Conservation (phyloP, 2,113 vertebrate genomes). For the Pygoscelis adeliae region DNA sequence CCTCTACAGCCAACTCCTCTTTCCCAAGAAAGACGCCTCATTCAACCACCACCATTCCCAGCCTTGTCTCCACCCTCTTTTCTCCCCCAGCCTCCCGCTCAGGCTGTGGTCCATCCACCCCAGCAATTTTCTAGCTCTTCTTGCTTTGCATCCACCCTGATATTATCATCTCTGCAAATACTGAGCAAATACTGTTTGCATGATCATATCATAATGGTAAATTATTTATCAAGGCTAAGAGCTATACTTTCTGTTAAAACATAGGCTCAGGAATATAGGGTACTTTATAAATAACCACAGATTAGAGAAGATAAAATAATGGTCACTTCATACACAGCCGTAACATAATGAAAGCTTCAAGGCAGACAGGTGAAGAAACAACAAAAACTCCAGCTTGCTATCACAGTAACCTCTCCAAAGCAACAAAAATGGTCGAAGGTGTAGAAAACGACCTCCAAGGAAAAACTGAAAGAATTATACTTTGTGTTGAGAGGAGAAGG, state of each 20-base stretch:
- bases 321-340: neutral
- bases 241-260: constrained; percentile 10
- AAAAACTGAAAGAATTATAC: constrained; percentile 29
- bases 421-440: neutral
- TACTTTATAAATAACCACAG: constrained; percentile 18
- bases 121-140: neutral
- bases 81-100: neutral
- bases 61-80: neutral
- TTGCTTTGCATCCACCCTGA: neutral
- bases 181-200: neutral
- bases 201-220: neutral
- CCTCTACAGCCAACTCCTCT: neutral
- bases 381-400: constrained; percentile 25
- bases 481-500: neutral
- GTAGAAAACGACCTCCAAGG: constrained; percentile 28
- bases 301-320: constrained; percentile 37
- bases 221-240: constrained; percentile 44
- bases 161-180: neutral
- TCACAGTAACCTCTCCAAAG: constrained; percentile 5
- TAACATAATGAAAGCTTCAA: neutral
- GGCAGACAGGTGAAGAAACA: constrained; percentile 8
- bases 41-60: neutral
- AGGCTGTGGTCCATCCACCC: neutral
- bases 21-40: neutral
- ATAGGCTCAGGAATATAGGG: neutral